A percentile compares a stretch with the other conserved stretches of the same genome.
These are phyloP conservation scores for Aptenodytes patagonicus DNA, from an alignment of 2,113 vertebrate species.

Conservation along the genomic window DNA sequence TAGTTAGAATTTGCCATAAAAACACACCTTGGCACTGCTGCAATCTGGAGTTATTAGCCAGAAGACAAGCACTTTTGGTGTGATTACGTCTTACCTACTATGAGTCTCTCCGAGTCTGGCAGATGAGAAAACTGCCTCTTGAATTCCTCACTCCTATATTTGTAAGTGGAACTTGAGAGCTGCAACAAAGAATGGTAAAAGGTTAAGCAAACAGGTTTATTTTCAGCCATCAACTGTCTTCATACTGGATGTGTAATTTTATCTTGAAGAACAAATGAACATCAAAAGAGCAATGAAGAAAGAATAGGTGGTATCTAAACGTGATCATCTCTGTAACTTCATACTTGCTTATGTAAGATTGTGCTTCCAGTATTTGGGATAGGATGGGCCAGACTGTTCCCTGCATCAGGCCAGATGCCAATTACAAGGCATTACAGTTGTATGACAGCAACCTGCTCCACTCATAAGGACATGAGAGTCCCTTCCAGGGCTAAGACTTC, in stretches of 20 bases:
- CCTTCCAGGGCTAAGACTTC: not conserved
- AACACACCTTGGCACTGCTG: not conserved
- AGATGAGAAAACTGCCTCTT: constrained; percentile 88
- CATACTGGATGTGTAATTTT: not conserved
- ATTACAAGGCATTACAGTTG: not conserved
- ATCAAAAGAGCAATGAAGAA: not conserved
- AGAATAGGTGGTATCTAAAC: not conserved
- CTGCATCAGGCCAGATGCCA: not conserved
- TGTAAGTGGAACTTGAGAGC: constrained; percentile 83
- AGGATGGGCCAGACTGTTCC: not conserved
- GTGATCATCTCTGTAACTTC: not conserved
- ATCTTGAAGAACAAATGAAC: not conserved
- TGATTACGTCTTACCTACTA: constrained; percentile 81
- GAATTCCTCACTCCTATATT: constrained; percentile 89
- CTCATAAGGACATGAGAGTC: not conserved
- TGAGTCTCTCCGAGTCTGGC: constrained; percentile 83
- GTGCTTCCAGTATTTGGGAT: not conserved
- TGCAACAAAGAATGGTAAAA: constrained; percentile 65
- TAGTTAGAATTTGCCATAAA: not conserved
- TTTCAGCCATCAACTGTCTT: constrained; percentile 23
- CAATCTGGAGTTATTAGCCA: not conserved
- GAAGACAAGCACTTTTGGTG: not conserved
- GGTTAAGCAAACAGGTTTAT: constrained; percentile 35
- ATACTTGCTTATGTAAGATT: not conserved
- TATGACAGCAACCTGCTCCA: not conserved